Conservation (phyloP, 2,113 vertebrate species). For the Galeopterus variegatus region DNA sequence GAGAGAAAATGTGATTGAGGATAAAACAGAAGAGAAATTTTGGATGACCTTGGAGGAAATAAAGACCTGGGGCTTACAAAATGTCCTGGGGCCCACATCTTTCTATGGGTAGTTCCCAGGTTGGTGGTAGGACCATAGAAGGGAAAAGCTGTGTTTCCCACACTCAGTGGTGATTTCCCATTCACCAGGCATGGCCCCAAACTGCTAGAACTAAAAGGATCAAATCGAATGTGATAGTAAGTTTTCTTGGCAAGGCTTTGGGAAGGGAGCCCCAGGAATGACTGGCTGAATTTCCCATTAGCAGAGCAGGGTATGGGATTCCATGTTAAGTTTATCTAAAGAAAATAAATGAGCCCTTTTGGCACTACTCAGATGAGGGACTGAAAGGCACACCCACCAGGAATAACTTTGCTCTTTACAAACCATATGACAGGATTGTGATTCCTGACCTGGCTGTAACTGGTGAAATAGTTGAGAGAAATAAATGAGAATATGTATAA, state of each 20-base stretch:
- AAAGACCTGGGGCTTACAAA: neutral
- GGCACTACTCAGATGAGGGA: neutral
- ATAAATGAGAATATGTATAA: neutral
- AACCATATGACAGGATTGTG: neutral
- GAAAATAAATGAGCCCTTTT: neutral
- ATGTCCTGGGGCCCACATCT: neutral
- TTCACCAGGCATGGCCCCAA: neutral
- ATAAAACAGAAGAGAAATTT: neutral
- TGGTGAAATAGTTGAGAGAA: neutral
- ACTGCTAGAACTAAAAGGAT: neutral
- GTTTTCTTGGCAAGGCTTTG: neutral
- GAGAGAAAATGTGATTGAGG: neutral
- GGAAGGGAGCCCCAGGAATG: neutral
- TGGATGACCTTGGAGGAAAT: neutral
- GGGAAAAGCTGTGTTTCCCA: neutral
- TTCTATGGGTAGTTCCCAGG: neutral
- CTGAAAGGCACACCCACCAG: neutral
- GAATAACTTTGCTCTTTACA: neutral
- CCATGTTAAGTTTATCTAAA: neutral
- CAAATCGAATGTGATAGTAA: neutral
- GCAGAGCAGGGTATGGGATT: neutral
- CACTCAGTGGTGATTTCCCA: neutral
- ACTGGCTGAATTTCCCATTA: neutral
- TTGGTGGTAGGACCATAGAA: neutral
- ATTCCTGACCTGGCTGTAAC: neutral